Evolutionary conservation across 2,888 invertebrate genomes (phyloP), one percentile per base, ranked within the genome.

Genomic region (Mongoloraphidia duomilia): DNA sequence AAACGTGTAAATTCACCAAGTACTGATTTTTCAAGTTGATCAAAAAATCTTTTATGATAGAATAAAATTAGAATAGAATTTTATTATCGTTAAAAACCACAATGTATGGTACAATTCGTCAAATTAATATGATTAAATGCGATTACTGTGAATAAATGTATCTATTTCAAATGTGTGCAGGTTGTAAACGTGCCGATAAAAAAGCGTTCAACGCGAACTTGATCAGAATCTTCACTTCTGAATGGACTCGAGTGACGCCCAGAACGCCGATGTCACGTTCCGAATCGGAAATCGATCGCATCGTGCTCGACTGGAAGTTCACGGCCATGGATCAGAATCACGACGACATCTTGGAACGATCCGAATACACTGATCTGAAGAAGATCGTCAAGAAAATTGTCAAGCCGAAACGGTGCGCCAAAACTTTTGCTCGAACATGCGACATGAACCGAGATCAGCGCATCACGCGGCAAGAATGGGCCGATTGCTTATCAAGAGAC

Each of bases 261-360:
- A 58, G 61, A 8, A 57, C 62, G n/a, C 52, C 65, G 3, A 57
- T 62, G 41, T 66, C 70, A 44, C 36, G 45, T 10, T 37, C 45
- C n/a, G 47, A 50, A 12, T 60, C 62, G 34, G 64, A 65, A 13
- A 61, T 60, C 10, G 76, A 79, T 33, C 65, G 69, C 13, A 61
- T 65, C 11, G 84, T 91, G 0, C 72, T 91, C 11, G 82, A 84
- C 55, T 96, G 95, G 95, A 94, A 95, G 68, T 96, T 95, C 65
- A 70, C 75, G 26, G 78, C 81, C 53, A 73, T 95, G 59, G 95
- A 96, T 67, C 71, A 72, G 53, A 85, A 95, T 67, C 73, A 74
- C 44, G 89, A 92, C 67, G 78, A 80, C 45, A 71, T 77, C 49
- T 70, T 95, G 58, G 85, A 87, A 63, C 82, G 82, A 60, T 76